Base-by-base conservation (phyloP, 2,113 vertebrate species). In the Picathartes gymnocephalus region DNA sequence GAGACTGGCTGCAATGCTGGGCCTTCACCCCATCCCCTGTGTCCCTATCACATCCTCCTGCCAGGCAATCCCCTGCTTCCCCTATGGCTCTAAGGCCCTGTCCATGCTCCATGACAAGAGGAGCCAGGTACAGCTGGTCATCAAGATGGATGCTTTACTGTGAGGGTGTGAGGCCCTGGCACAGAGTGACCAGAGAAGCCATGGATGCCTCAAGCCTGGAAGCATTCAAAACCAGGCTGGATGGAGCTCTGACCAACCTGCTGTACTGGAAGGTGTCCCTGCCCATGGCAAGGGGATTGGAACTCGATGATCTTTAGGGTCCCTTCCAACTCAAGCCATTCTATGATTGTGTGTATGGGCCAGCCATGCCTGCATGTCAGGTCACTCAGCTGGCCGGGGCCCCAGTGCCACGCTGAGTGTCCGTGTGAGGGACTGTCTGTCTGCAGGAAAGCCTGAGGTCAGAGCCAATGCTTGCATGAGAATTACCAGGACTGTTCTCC, bases 271-370 rank as follows among this genome's bases (percentile, higher is more conserved):
- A 80, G 30, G 6, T 27, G 17, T 35, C 57, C 35, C 35, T 48
- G 48, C 9, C 25, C 11, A 13, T 5, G 5, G 42, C 3, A 79
- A 20, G 7, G 10, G 13, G 19, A n/a, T 10, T 25, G 48, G 48
- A 64, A 42, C 13, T 31, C 24, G 65, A 8, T 62, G 20, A 54
- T 48, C 25, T 35, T 64, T 40, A 42, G 25, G 11, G 25, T 42
- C 17, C 30, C 25, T 48, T 56, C 25, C 42, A 56, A 21, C 42
- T 9, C 57, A 79, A 56, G 25, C 25, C 57, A 71, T 35, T 22
- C 40, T 21, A 1, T 22, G 54, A 11, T 1, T n/a, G 47, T 47
- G 22, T 28, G 40, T 9, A 31, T 0, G 2, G 35, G 15, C 37
- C 54, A 69, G 37, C 18, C 58, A n/a, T 10, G 31, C 22, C 35